These are phyloP conservation scores for Aythya fuligula DNA, from an alignment of 2,797 vertebrate species.

Conservation along the genomic window DNA sequence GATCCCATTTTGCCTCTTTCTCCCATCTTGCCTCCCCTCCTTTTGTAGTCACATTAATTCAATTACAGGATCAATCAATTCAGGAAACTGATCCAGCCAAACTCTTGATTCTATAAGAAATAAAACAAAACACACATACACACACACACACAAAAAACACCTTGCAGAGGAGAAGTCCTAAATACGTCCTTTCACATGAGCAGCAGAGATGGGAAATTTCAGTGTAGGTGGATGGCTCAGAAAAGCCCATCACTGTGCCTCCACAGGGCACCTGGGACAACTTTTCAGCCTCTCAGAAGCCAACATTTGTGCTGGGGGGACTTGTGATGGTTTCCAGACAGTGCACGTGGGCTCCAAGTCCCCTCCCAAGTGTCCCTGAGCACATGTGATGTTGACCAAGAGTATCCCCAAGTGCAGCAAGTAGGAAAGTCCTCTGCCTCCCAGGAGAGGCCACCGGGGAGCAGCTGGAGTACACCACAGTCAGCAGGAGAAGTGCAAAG, in stretches of 20 bases:
- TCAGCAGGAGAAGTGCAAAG: neutral
- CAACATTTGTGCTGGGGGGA: neutral
- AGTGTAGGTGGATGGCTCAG: neutral
- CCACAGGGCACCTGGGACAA: neutral
- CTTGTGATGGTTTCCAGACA: neutral
- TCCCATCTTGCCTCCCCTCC: neutral
- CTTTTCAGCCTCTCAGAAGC: neutral
- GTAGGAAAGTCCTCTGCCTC: neutral
- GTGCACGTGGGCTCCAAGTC: accelerated
- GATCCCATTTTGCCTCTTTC: neutral
- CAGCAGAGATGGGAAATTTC: neutral
- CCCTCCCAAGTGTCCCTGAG: neutral
- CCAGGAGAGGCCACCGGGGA: neutral
- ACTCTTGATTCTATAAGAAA: neutral
- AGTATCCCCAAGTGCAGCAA: accelerated
- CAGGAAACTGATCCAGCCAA: neutral
- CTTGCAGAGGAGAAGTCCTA: neutral
- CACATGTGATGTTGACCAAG: neutral
- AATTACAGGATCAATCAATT: neutral
- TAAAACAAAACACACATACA: too few relatives aligned
- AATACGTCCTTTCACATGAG: neutral
- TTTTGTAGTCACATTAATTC: neutral
- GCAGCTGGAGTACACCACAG: neutral
- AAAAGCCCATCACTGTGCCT: neutral
- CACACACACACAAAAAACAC: too few relatives aligned